Conservation (phyloP, 2,113 vertebrate species). For the Dipodomys stephensi region DNA sequence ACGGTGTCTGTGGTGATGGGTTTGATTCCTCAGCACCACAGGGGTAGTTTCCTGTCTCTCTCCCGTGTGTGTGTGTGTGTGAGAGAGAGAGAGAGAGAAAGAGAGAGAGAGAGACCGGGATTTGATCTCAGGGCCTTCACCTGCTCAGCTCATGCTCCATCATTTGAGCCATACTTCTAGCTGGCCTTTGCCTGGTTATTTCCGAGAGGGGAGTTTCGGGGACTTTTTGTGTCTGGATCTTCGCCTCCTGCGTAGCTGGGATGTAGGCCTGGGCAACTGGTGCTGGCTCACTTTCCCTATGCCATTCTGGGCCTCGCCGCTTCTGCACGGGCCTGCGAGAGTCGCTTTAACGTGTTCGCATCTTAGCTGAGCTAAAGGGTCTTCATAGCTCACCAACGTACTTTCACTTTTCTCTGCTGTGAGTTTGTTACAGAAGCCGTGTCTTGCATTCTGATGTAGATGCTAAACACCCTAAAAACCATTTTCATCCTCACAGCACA, state of each 20-base stretch:
- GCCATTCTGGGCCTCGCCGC: background rate
- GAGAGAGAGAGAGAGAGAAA: too few species aligned
- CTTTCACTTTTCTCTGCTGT: background rate
- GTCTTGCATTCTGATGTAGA: background rate
- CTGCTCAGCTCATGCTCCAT: too few species aligned
- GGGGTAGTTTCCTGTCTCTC: background rate
- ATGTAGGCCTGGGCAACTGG: too few species aligned
- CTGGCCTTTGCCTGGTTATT: too few species aligned
- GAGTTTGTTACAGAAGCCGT: background rate
- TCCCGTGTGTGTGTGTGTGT: too few species aligned
- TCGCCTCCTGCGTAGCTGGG: too few species aligned
- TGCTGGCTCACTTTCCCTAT: background rate
- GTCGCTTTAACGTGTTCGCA: background rate
- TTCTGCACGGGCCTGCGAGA: background rate
- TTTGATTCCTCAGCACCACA: background rate
- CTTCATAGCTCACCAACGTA: background rate
- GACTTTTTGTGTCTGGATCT: too few species aligned
- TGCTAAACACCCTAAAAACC: background rate
- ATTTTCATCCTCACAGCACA: background rate
- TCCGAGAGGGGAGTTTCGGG: too few species aligned
- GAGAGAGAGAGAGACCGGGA: too few species aligned
- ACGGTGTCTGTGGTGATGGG: background rate
- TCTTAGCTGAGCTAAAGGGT: background rate
- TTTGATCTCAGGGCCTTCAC: too few species aligned
- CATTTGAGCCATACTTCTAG: too few species aligned